Base-by-base conservation (phyloP, 2,888 invertebrate genomes). In the Cecidostiba fungosa region DNA sequence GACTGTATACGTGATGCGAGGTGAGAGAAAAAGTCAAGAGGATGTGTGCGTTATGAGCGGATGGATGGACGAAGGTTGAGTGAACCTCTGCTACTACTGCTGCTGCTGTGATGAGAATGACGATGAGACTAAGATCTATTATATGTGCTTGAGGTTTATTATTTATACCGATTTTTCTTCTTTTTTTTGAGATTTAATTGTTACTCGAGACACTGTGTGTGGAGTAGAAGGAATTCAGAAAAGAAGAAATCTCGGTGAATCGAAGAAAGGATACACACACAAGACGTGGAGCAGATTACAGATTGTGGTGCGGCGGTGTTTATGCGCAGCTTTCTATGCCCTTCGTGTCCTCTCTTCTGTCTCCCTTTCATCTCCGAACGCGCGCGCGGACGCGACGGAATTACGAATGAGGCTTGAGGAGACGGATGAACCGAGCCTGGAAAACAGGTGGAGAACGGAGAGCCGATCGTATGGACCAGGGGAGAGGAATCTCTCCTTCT, bases 331-430 rank as follows among this genome's bases (percentile, higher is more conserved):
- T 87, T 86, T 84, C 82, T 82, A 84, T 84, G 84, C 86, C 84
- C 82, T 84, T 78, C 78, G 74, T 82, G 86, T 78, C 50, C 76
- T 72, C 69, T n/a, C 66, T 54, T 77, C 89, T 90, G 88, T 89
- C 89, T 90, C 89, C 90, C 90, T 90, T 91, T 91, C 90, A 90
- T 91, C 91, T 90, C 85, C 12, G 88, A 86, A 88, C 89, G 88
- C 78, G 87, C 78, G 87, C 73, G 77, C n/a, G 36, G 73, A 90
- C 91, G 90, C 89, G 89, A 82, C 84, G 86, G 87, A 86, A 89
- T 89, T 89, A 90, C 88, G 88, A 92, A 91, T 89, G 89, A 90
- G 80, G n/a, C n/a, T 74, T 82, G 78, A 39, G 73, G 79, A 43
- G 43, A 47, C 14, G 59, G 76, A 62, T 73, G 83, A 23, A 19